Base-by-base conservation (phyloP, 2,113 vertebrate species). In the Phaethornis superciliosus region DNA sequence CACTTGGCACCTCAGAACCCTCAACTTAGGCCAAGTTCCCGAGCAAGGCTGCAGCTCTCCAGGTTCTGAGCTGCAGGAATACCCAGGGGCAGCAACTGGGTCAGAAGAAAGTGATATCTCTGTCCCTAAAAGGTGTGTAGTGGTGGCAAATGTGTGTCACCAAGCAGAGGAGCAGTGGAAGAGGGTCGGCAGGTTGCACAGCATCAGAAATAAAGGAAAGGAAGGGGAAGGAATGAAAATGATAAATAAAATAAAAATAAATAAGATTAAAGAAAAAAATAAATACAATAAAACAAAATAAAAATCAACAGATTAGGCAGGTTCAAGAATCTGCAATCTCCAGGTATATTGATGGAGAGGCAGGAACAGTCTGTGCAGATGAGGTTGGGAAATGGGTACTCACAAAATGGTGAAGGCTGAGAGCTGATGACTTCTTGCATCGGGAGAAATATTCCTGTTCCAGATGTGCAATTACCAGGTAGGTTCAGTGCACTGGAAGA, bases 341-440 rank as follows among this genome's bases (percentile, higher is more conserved):
- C 20, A 46, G 22, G 4, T 72, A 18, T 56, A 21, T 26, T 32
- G 71, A 85, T 20, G 30, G 19, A 15, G 55, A 19, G 23, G 12
- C 32, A 20, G n/a, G n/a, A 69, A 42, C 22, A 72, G 10, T 59
- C 24, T 71, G 8, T 75, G 6, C 5, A 5, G 46, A 23, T 54
- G 16, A 6, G 12, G 9, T 0, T 85, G 75, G 35, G 67, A 82
- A 68, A 55, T 79, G 13, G 18, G 28, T 74, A 6, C 5, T 70
- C 47, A 5, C 0, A 0, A 47, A 27, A 0, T 63, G 22, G 16
- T 49, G 23, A 44, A 46, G 21, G 12, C 52, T 70, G 13, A 21
- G n/a, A 89, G 44, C 37, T 72, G 42, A 23, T 85, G 67, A 32
- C 28, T 74, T 88, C 71, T 85, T 52, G n/a, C 37, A 55, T 10